Evolutionary conservation across 2,797 vertebrate species (phyloP).

Genomic region (Monodelphis domestica): DNA sequence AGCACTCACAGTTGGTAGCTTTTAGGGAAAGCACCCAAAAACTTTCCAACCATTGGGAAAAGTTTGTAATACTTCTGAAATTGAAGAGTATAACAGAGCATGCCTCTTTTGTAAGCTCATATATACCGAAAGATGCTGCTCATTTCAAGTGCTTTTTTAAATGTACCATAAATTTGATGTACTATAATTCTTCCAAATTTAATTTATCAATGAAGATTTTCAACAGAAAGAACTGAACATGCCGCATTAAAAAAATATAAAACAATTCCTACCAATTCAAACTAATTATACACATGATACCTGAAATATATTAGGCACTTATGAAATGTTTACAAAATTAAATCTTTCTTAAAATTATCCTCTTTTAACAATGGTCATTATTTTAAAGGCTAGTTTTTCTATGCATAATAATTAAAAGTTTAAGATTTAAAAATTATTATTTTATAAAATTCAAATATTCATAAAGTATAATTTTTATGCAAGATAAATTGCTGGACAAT

Average conservation of each 20-base stretch:
- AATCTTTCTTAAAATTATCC: slow-evolving; percentile 13
- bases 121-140: background rate
- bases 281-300: background rate
- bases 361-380: slow-evolving; percentile 16
- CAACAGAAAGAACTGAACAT: background rate
- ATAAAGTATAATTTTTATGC: slow-evolving; percentile 30
- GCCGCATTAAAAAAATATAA: slow-evolving; percentile 26
- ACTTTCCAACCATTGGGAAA: slow-evolving; percentile 9
- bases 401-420: slow-evolving; percentile 2
- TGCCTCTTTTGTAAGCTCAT: background rate
- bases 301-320: background rate
- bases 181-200: slow-evolving; percentile 18
- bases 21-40: background rate
- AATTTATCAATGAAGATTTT: slow-evolving; percentile 7
- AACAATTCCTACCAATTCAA: background rate
- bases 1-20: background rate
- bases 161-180: background rate
- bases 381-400: slow-evolving; percentile 34
- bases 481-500: slow-evolving; percentile 47
- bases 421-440: slow-evolving; percentile 33
- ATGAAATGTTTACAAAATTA: background rate
- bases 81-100: background rate
- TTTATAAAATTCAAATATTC: background rate
- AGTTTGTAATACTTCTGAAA: slow-evolving; percentile 24
- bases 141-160: slow-evolving; percentile 10